Base-by-base conservation (phyloP, 2,888 invertebrate genomes). In the Sericinus montela region DNA sequence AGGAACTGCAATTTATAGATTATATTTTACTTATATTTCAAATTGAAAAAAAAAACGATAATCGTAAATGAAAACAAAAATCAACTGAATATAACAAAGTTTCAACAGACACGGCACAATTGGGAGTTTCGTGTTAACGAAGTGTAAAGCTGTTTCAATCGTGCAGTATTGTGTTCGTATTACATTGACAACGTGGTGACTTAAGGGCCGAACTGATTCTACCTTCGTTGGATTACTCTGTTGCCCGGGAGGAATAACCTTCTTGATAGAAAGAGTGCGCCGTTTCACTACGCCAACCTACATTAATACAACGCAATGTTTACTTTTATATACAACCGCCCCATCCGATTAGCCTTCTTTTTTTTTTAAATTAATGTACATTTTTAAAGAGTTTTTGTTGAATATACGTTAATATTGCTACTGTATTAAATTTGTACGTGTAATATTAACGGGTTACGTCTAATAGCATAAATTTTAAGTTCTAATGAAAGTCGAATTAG, bases 191-290 rank as follows among this genome's bases (percentile, higher is more conserved):
- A 60, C 28, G 46, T 39, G 38, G 41, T 50, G 51, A n/a, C 9
- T 42, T 34, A 40, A 46, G 23, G 34, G 29, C 42, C 46, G 46
- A 42, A 55, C 48, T 57, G 56, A 60, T 60, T 60, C 79, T 83
- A 86, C 86, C 85, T 85, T 78, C 45, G 69, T 67, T 43, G 69
- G 37, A 72, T 74, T 82, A 76, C 59, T 66, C 68, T 71, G 75
- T 62, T 72, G 80, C 54, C 80, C 80, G 49, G 87, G 87, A 15
- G 86, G 85, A 40, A 85, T 84, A 53, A 86, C 84, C 85, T 86
- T 88, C 87, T 87, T 87, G 71, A 88, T 87, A 69, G 87, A 86
- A 63, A 88, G 80, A 57, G 87, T 84, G 55, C 88, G 80, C 66
- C 80, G 75, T 77, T 86, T 87, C 74, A 78, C 81, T 64, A 79